Evolutionary conservation across 2,888 invertebrate genomes (phyloP).

Genomic region (Mythimna albipuncta): DNA sequence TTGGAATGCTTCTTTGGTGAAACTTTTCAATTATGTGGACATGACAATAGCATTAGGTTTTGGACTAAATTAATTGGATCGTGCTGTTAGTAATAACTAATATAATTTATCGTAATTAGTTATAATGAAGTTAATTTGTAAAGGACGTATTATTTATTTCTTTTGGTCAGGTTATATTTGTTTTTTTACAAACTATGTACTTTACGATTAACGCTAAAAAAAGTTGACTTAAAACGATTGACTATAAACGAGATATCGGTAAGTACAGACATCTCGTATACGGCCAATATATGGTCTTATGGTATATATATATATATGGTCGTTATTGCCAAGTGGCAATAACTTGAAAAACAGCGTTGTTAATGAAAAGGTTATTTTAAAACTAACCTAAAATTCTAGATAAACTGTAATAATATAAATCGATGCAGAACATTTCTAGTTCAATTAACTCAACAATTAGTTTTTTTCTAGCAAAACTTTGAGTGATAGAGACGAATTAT

Average conservation of each 20-base stretch:
- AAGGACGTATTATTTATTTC: not conserved
- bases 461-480: too few species aligned
- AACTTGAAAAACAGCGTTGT: constrained; percentile 4
- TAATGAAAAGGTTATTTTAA: not conserved
- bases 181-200: constrained; percentile 13
- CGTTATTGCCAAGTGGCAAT: too few species aligned
- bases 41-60: constrained; percentile 56
- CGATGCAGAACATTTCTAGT: too few species aligned
- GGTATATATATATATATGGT: too few species aligned
- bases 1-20: constrained; percentile 27
- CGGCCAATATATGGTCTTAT: too few species aligned
- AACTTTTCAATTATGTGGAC: constrained; percentile 62
- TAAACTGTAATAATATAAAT: too few species aligned
- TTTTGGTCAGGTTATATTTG: constrained; percentile 22
- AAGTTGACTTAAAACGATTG: not conserved
- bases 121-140: constrained; percentile 7
- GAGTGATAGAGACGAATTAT: too few species aligned
- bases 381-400: not conserved
- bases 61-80: constrained; percentile 60
- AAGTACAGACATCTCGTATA: too few species aligned
- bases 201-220: not conserved
- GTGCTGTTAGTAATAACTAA: constrained; percentile 25
- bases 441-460: too few species aligned
- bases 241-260: not conserved
- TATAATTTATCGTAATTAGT: constrained; percentile 43